Evolutionary conservation across 2,888 invertebrate species (phyloP).

Genomic region (Priocnemis perturbator): DNA sequence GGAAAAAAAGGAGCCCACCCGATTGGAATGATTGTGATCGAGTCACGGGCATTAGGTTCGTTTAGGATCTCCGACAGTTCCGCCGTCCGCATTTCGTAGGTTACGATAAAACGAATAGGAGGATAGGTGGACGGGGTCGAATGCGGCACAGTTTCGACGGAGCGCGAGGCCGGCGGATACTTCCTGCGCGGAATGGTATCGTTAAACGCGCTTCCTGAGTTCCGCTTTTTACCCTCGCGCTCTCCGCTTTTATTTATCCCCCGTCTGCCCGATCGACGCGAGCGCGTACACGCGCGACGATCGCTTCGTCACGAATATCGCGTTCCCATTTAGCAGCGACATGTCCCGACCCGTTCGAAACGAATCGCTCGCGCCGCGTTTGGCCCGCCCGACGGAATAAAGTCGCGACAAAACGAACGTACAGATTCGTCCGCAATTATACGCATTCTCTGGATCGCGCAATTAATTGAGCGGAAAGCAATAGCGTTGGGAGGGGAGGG

Average conservation of each 20-base stretch:
- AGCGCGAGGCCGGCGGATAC: slow-evolving; percentile 1
- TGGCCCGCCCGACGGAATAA: no score
- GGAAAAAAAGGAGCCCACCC: background rate
- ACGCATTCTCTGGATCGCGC: background rate
- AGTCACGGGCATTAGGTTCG: slow-evolving; percentile 4
- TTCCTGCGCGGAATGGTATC: slow-evolving; percentile 1
- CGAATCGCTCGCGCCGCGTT: no score
- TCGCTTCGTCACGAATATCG: no score
- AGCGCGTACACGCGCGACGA: no score
- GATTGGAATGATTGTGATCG: slow-evolving; percentile 12
- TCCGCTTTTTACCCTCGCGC: no score
- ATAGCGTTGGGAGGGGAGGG: no score
- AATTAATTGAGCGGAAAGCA: slow-evolving; percentile 12
- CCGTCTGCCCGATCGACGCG: no score
- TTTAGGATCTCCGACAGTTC: background rate
- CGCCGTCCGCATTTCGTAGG: no score
- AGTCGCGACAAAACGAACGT: no score
- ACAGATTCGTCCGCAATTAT: no score
- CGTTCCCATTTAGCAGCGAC: no score
- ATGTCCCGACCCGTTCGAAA: no score
- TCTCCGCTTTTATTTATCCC: background rate
- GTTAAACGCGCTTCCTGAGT: slow-evolving; percentile 4
- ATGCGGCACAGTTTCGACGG: background rate
- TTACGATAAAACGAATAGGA: background rate
- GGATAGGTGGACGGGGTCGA: background rate